Conservation (phyloP, 1,140 invertebrate species). For the Aphelinus atriplicis region DNA sequence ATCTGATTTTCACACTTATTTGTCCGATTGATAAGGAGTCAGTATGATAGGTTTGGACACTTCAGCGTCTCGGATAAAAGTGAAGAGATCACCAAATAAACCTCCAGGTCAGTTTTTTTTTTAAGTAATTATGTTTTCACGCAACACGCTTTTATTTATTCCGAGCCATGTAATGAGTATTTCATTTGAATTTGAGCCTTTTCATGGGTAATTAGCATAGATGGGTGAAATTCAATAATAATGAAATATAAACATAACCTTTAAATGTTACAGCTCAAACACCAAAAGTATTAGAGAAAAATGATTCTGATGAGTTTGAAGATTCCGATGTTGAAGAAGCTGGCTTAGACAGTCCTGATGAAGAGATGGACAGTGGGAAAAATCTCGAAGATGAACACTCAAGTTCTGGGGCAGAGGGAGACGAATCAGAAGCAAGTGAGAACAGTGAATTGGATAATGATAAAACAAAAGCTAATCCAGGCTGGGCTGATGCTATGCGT, state of each 20-base stretch:
- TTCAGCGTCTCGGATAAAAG: not conserved
- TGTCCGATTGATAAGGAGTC: not conserved
- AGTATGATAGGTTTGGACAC: conserved; percentile 25
- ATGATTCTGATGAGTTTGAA: conserved; percentile 17
- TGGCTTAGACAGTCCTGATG: conserved; percentile 31
- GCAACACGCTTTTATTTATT: not conserved
- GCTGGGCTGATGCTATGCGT: conserved; percentile 76
- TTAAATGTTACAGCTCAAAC: conserved; percentile 6
- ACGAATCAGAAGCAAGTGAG: conserved; percentile 17
- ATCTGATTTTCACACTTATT: not conserved
- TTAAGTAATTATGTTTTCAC: not conserved
- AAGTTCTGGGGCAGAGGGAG: conserved; percentile 34
- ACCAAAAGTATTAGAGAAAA: conserved; percentile 3
- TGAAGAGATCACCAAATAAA: conserved; percentile 28
- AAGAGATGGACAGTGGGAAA: conserved; percentile 27
- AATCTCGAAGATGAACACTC: conserved; percentile 16
- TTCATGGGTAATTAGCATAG: too few species aligned
- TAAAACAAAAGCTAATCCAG: conserved; percentile 56
- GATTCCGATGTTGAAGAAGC: conserved; percentile 33
- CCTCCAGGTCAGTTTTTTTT: conserved; percentile 18
- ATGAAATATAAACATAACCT: conserved; percentile 22
- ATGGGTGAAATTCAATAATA: too few species aligned
- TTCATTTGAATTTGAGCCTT: too few species aligned
- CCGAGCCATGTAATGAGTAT: too few species aligned
- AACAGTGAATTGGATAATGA: conserved; percentile 30